Evolutionary conservation across 1,140 invertebrate genomes (phyloP).

Genomic region (Ganaspis sp.): DNA sequence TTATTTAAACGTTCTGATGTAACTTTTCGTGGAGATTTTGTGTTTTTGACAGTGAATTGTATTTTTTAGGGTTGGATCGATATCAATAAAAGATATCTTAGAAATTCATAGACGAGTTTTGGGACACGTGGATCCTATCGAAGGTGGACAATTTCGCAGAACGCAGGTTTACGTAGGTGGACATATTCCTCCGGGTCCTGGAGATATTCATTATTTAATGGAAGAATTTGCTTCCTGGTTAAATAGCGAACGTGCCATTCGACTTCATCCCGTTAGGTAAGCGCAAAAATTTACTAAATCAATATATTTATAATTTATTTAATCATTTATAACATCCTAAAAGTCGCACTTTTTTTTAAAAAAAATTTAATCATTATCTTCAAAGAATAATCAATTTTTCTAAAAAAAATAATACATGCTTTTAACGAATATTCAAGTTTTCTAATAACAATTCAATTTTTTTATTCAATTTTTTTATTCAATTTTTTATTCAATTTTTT

Average conservation of each 20-base stretch:
- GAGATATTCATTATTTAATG: slow-evolving; percentile 89
- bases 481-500: too few relatives aligned
- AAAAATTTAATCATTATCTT: too few relatives aligned
- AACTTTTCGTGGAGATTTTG: too few relatives aligned
- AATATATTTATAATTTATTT: too few relatives aligned
- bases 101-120: slow-evolving; percentile 95
- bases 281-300: slow-evolving; percentile 54
- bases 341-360: too few relatives aligned
- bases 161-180: slow-evolving; percentile 95
- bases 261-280: slow-evolving; percentile 91
- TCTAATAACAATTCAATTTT: too few relatives aligned
- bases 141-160: slow-evolving; percentile 88
- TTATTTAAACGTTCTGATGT: too few relatives aligned
- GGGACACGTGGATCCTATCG: slow-evolving; percentile 93
- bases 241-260: slow-evolving; percentile 89
- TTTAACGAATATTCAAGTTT: too few relatives aligned
- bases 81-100: slow-evolving; percentile 88
- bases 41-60: slow-evolving; percentile 16
- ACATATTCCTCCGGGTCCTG: slow-evolving; percentile 91
- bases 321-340: too few relatives aligned
- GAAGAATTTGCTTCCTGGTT: slow-evolving; percentile 92
- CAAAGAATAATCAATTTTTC: too few relatives aligned
- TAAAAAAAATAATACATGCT: too few relatives aligned
- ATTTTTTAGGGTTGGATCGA: slow-evolving; percentile 66
- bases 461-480: too few relatives aligned